Conservation (phyloP, 2,888 invertebrate genomes). For the Epirrhoe tristata region DNA sequence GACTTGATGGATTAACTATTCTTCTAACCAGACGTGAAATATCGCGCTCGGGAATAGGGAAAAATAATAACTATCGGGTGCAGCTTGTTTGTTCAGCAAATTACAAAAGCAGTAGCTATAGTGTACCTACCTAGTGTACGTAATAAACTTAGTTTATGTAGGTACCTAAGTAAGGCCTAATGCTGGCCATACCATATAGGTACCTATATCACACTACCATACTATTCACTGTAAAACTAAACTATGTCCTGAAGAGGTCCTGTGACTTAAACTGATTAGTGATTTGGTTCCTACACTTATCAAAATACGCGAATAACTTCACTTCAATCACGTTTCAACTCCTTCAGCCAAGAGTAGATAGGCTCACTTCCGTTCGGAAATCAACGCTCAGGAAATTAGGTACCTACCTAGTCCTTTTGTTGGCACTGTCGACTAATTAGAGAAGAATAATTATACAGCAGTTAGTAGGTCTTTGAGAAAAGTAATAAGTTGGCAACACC, state of each 20-base stretch:
- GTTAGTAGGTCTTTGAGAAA: conserved; percentile 12
- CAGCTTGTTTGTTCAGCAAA: not conserved
- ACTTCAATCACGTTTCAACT: not conserved
- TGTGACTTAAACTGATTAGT: too few relatives aligned
- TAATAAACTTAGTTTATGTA: not conserved
- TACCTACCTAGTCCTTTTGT: conserved; percentile 14
- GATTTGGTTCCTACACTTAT: not conserved
- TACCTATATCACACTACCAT: too few relatives aligned
- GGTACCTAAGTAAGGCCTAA: not conserved
- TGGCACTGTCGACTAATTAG: conserved; percentile 28
- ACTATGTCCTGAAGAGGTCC: too few relatives aligned
- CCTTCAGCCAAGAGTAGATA: conserved; percentile 12
- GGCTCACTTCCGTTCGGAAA: conserved; percentile 27
- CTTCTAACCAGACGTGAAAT: conserved; percentile 46
- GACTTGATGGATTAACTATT: conserved; percentile 64
- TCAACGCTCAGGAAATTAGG: conserved; percentile 28
- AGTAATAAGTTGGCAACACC: conserved; percentile 14
- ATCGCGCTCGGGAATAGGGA: conserved; percentile 30
- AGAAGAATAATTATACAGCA: conserved; percentile 7
- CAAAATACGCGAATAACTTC: too few relatives aligned
- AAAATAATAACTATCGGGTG: conserved; percentile 24
- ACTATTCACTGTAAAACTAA: too few relatives aligned
- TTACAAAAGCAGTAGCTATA: not conserved
- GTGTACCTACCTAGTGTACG: too few relatives aligned
- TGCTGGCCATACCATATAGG: too few relatives aligned